Conservation (phyloP, 2,113 vertebrate species). For the Andinoacara biseriatus region DNA sequence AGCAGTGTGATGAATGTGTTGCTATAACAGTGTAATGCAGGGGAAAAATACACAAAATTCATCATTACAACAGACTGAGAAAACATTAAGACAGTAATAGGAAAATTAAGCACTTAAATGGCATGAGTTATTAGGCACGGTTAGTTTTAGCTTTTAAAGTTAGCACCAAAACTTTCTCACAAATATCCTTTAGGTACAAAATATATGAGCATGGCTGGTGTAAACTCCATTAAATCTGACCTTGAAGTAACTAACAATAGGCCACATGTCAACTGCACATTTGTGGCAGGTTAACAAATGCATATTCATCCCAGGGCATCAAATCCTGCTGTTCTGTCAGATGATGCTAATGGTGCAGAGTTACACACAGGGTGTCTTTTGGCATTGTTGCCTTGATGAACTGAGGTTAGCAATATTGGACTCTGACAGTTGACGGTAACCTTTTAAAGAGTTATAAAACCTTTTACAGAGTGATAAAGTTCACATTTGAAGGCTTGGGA, state of each 20-base stretch:
- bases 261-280: neutral
- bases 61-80: neutral
- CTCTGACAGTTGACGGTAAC: neutral
- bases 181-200: neutral
- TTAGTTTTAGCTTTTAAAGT: neutral
- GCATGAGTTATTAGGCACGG: neutral
- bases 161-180: neutral
- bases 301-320: neutral
- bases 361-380: too few species aligned
- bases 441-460: neutral
- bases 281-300: too few species aligned
- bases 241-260: neutral
- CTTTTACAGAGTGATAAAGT: neutral
- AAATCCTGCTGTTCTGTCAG: neutral
- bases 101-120: neutral
- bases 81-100: neutral
- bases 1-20: neutral
- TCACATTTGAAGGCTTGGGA: neutral
- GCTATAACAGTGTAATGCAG: neutral
- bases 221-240: neutral
- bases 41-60: neutral
- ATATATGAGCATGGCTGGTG: neutral
- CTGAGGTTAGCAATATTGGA: too few species aligned
- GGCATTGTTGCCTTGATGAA: too few species aligned
- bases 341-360: neutral